Base-by-base conservation (phyloP, 2,888 invertebrate species). In the Oxyscelio sp. region DNA sequence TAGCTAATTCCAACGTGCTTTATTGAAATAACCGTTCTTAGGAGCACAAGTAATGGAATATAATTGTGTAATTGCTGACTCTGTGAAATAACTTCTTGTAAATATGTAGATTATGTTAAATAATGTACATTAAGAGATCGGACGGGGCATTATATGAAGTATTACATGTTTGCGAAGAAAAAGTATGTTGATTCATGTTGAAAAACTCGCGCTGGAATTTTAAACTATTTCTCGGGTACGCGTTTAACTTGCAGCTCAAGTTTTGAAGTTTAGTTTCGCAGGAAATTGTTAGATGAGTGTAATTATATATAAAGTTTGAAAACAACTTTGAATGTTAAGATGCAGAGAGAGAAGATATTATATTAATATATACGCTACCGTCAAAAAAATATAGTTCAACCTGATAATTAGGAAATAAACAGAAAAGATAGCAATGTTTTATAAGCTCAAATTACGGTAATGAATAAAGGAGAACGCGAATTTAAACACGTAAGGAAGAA, bases 1-100 rank as follows among this genome's bases (percentile, higher is more conserved):
- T 81, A 65, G 73, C 50, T 85, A 85, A 85, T 85, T 73, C 73
- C 34, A 73, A 74, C 31, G 78, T 83, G 85, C 85, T 80, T 85
- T 85, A 85, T 83, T 85, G 85, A 85, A 85, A 85, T 79, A 83
- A 85, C 85, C 75, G 61, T 59, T 77, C 63, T 85, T 80, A 63
- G 73, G 48, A 45, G 9, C 50, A 43, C 50, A 17, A 75, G 68
- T 83, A 85, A 83, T 85, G 85, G 58, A 83, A 85, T 83, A 85
- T 85, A 85, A 85, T 85, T 80, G 73, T 79, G 83, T 85, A 83
- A 85, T 85, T 80, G 74, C 73, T 61, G n/a, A 40, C 22, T 17
- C 38, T 65, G 59, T 61, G 34, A 50, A 65, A 59, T 75, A 75
- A 75, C 77, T 79, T 77, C 73, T 66, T 61, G 70, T 83, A 81